Base-by-base conservation (phyloP, 2,888 invertebrate species). In the Sycophila texana region DNA sequence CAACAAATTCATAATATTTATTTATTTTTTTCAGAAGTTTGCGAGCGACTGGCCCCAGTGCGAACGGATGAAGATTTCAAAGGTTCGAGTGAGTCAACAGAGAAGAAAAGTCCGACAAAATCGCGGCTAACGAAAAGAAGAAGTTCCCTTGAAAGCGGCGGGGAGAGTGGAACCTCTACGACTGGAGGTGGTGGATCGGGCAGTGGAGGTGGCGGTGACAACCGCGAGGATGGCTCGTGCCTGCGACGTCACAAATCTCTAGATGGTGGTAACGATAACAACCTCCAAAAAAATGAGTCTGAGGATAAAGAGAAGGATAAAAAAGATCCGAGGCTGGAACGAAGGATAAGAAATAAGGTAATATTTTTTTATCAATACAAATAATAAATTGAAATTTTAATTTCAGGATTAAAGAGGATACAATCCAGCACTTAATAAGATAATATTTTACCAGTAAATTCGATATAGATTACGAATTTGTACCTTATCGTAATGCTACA, bases 281-380 rank as follows among this genome's bases (percentile, higher is more conserved):
- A 92, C 82, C 81, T 89, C 13, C 92, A 93, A 77, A 92, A 93
- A 83, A 92, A 92, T 83, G 92, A 92, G 3, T 91, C 90, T 26
- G 92, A 92, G 65, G 53, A 53, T n/a, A 92, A 92, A 84, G 92
- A 92, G 39, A 92, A 92, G 39, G 91, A 90, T 73, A 91, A 92
- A 83, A 90, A 90, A 79, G 94, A 94, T 82, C 92, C 93, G 18
- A 92, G 94, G 71, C 88, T 92, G 47, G 94, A 94, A 85, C 92
- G 94, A 68, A 92, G 94, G 86, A 94, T 94, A 86, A 92, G 94
- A 84, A 94, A 94, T 89, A 94, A 94, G 92, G 94, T 94, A 89
- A 86, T 16, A 30, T 60, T 16, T 26, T 60, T 26, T 1, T 39
- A 7, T 1, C n/a, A n/a, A 39, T 39, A 39, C 2, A 26, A 20